A percentile compares a stretch with the other conserved stretches of the same genome.
Conservation (phyloP, 2,113 vertebrate species). For the Callorhinus ursinus region DNA sequence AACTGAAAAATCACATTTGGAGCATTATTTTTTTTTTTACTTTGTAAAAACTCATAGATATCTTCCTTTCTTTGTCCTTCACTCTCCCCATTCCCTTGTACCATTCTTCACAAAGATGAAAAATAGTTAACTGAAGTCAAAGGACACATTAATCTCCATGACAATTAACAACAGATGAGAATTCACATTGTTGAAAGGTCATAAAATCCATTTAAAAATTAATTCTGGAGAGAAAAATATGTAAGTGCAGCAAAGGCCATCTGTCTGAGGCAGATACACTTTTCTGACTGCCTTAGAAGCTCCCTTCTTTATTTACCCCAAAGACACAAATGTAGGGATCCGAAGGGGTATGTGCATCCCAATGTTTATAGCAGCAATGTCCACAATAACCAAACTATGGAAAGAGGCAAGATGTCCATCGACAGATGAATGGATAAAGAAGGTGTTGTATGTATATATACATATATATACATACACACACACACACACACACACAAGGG, state of each 20-base stretch:
- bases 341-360: too few species aligned
- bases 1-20: neutral
- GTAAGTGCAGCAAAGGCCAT: neutral
- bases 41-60: neutral
- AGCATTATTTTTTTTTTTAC: neutral
- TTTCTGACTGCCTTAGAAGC: neutral
- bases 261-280: neutral
- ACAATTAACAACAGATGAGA: neutral
- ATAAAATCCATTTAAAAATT: slow-evolving; percentile 19
- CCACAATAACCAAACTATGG: too few species aligned
- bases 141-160: neutral
- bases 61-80: neutral
- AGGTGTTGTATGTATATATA: too few species aligned
- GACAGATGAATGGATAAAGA: too few species aligned
- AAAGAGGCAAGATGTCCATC: too few species aligned
- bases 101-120: neutral
- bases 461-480: too few species aligned
- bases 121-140: neutral
- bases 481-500: too few species aligned
- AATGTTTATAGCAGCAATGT: too few species aligned
- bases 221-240: neutral
- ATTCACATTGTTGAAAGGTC: neutral
- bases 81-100: accelerated
- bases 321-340: too few species aligned
- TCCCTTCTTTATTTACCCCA: neutral